Evolutionary conservation across 2,888 invertebrate genomes (phyloP).

Genomic region (Temnothorax ravouxi): DNA sequence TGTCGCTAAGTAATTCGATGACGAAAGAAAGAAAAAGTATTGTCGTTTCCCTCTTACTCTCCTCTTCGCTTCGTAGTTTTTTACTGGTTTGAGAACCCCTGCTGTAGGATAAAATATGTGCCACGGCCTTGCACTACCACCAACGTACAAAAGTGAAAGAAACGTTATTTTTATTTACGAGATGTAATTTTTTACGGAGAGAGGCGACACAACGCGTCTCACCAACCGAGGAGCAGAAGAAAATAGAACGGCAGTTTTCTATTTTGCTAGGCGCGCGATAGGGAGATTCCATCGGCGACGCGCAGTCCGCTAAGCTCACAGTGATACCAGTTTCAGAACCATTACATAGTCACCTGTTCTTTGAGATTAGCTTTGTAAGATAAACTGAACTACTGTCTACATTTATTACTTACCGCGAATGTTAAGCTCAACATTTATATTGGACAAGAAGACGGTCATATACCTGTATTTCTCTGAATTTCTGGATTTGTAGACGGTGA

Average conservation of each 20-base stretch:
- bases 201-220: constrained; percentile 56
- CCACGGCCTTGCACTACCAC: constrained; percentile 81
- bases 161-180: constrained; percentile 78
- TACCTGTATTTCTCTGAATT: constrained; percentile 35
- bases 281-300: constrained; percentile 53
- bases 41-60: neutral
- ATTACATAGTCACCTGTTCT: constrained; percentile 74
- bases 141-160: constrained; percentile 80
- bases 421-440: constrained; percentile 77
- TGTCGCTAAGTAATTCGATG: neutral
- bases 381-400: constrained; percentile 70
- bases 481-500: neutral
- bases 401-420: constrained; percentile 70
- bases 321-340: constrained; percentile 72
- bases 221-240: constrained; percentile 59
- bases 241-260: constrained; percentile 73
- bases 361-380: constrained; percentile 78
- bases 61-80: neutral
- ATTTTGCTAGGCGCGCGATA: constrained; percentile 78
- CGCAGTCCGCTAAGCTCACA: constrained; percentile 66
- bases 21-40: neutral
- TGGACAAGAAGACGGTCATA: constrained; percentile 48
- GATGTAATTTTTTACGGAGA: constrained; percentile 78
- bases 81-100: constrained; percentile 47
- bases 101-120: constrained; percentile 74